Evolutionary conservation across 2,797 vertebrate genomes (phyloP).

Genomic region (Pseudocheirus occidentalis): DNA sequence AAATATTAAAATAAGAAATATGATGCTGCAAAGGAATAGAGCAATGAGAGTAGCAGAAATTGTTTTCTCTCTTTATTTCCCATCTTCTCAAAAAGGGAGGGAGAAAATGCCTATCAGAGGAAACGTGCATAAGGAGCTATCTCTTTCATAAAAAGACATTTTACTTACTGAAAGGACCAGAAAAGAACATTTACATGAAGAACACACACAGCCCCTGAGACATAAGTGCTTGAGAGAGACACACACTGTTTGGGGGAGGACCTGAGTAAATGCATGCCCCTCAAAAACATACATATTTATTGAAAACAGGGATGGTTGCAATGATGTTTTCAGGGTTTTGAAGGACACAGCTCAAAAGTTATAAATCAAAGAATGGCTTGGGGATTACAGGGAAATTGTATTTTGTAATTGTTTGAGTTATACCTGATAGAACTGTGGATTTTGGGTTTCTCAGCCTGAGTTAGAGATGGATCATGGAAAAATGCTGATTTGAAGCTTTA

Average conservation of each 20-base stretch:
- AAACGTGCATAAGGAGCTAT: background rate
- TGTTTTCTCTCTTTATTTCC: background rate
- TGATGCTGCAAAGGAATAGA: background rate
- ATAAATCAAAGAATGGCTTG: background rate
- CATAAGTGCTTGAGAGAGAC: background rate
- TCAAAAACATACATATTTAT: background rate
- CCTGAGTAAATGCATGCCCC: background rate
- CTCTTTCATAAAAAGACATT: background rate
- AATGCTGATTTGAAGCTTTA: background rate
- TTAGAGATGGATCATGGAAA: background rate
- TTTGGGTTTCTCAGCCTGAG: background rate
- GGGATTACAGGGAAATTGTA: background rate
- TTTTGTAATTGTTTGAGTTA: background rate
- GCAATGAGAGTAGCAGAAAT: background rate
- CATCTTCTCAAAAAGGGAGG: background rate
- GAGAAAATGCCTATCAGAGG: background rate
- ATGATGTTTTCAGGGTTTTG: background rate
- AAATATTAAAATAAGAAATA: background rate
- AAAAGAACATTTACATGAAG: background rate
- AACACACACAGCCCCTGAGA: background rate
- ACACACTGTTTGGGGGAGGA: background rate
- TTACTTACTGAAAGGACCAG: background rate
- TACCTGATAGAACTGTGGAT: background rate
- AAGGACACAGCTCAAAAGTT: background rate
- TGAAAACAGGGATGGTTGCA: background rate